phyloP scores from a whole-genome alignment of 2,797 vertebrate genomes.

The Melanotaenia boesemani region DNA sequence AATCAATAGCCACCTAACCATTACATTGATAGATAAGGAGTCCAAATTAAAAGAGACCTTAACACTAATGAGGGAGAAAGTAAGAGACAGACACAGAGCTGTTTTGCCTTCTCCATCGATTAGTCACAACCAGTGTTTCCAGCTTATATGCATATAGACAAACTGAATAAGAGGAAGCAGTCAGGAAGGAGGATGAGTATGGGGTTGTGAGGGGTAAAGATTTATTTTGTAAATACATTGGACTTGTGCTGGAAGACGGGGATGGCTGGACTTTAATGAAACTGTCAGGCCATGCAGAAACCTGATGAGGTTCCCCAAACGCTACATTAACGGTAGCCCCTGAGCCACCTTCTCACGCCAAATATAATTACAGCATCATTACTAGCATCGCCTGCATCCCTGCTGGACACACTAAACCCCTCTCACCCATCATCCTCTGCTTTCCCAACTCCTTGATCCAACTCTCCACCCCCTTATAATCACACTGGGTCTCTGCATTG shows the following conservation, averaged over 20 bases:
- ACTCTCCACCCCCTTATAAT: conserved; percentile 15
- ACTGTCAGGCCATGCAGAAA: conserved; percentile 75
- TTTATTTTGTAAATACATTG: conserved; percentile 79
- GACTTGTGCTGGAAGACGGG: conserved; percentile 63
- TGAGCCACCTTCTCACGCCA: conserved; percentile 70
- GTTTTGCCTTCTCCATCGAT: conserved; percentile 65
- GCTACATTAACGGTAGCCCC: conserved; percentile 68
- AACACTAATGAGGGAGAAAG: conserved; percentile 73
- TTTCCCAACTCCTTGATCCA: conserved; percentile 13
- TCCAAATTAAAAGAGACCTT: conserved; percentile 75
- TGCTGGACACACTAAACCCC: conserved; percentile 37
- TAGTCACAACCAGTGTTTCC: conserved; percentile 40
- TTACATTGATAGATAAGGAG: conserved; percentile 77
- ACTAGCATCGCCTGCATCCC: conserved; percentile 44
- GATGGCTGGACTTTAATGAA: conserved; percentile 77
- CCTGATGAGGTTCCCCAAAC: conserved; percentile 76
- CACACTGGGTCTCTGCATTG: conserved; percentile 61
- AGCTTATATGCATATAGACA: conserved; percentile 45
- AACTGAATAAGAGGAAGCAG: conserved; percentile 36
- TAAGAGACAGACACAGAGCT: conserved; percentile 49
- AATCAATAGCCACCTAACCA: conserved; percentile 65
- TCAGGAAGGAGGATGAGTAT: conserved; percentile 9
- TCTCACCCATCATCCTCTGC: conserved; percentile 4
- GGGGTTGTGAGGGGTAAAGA: conserved; percentile 48
- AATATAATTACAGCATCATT: conserved; percentile 81